These are phyloP conservation scores for Palaemon carinicauda DNA, from an alignment of 1,140 invertebrate genomes.

Conservation along the genomic window DNA sequence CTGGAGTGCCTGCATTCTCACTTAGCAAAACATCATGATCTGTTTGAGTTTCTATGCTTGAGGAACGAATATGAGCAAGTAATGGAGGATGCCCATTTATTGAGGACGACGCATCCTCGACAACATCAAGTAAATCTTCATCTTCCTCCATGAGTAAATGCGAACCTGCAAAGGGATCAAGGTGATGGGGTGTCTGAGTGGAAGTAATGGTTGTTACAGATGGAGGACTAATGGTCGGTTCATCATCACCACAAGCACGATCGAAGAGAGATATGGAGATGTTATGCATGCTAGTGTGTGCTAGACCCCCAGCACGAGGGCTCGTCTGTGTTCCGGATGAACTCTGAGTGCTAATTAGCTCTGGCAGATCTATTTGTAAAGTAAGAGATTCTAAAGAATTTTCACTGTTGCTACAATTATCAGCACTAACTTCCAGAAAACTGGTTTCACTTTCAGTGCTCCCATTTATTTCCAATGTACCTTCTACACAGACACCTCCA, in stretches of 20 bases:
- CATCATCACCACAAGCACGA: constrained; percentile 46
- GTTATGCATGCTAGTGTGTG: constrained; percentile 24
- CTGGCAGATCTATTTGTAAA: constrained; percentile 37
- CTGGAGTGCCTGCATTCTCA: constrained; percentile 40
- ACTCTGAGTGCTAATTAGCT: constrained; percentile 37
- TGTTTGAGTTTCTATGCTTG: constrained; percentile 56
- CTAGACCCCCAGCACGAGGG: constrained; percentile 31
- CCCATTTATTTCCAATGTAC: neutral
- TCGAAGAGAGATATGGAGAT: constrained; percentile 45
- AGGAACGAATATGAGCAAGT: constrained; percentile 39
- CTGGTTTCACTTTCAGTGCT: constrained; percentile 2
- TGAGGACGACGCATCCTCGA: neutral
- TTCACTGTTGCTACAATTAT: constrained; percentile 24
- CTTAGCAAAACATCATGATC: constrained; percentile 52
- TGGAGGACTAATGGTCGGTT: constrained; percentile 27
- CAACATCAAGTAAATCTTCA: constrained; percentile 27
- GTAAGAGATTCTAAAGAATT: constrained; percentile 28
- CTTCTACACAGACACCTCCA: neutral
- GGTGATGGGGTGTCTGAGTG: constrained; percentile 33
- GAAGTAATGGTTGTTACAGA: constrained; percentile 33
- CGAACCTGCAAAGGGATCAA: constrained; percentile 29
- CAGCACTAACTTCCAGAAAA: neutral
- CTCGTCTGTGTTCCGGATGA: constrained; percentile 54
- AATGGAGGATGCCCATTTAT: neutral
- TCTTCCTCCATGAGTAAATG: constrained; percentile 39